A percentile compares a stretch with the other conserved stretches of the same genome.
phyloP scores from a whole-genome alignment of 2,797 vertebrate genomes.

The Anas bahamensis region DNA sequence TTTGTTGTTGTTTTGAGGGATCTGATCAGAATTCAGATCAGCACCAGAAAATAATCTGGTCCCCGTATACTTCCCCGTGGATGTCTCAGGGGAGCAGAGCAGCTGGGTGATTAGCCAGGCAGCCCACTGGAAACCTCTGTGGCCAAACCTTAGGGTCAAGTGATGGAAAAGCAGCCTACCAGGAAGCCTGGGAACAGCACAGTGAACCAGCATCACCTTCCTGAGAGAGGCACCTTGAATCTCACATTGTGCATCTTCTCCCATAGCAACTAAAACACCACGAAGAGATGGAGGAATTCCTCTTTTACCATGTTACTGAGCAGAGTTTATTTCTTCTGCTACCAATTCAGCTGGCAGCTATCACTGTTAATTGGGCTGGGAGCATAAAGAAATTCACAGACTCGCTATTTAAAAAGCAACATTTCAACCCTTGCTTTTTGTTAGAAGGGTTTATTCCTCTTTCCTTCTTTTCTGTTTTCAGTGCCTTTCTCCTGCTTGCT shows the following conservation, averaged over 20 bases:
- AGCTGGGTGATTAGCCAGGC: neutral
- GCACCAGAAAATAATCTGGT: neutral
- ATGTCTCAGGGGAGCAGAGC: neutral
- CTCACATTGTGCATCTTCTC: neutral
- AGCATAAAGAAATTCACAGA: neutral
- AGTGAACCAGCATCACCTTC: neutral
- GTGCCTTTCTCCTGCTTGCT: neutral
- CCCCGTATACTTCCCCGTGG: neutral
- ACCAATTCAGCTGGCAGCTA: neutral
- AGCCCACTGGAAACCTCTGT: neutral
- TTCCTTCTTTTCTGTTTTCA: neutral
- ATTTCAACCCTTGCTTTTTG: neutral
- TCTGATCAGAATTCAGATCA: slow-evolving; percentile 5
- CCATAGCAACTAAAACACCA: neutral
- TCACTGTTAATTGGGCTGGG: neutral
- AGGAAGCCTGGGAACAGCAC: neutral
- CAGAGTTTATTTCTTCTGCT: neutral
- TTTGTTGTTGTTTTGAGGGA: neutral
- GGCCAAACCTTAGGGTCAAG: neutral
- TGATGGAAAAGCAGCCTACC: neutral
- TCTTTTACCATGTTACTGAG: neutral
- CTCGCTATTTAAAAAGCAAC: neutral
- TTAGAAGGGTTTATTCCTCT: neutral
- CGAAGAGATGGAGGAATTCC: neutral
- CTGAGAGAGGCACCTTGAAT: neutral